These are phyloP conservation scores for Apotomis capreana DNA, from an alignment of 2,888 invertebrate genomes.

Conservation along the genomic window DNA sequence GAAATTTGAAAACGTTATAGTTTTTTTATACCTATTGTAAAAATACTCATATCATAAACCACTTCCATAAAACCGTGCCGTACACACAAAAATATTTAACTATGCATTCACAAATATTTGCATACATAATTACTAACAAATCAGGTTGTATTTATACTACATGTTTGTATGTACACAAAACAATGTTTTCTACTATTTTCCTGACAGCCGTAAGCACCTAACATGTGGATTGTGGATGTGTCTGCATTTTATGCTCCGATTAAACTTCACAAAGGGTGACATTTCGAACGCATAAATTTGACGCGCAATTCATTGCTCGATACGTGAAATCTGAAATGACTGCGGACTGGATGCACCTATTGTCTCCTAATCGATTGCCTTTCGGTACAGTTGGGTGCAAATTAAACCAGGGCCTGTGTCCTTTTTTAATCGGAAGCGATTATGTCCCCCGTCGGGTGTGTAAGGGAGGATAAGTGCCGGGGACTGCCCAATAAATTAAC, in stretches of 20 bases:
- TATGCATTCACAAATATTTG: too few relatives aligned
- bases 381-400: constrained; percentile 56
- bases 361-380: constrained; percentile 59
- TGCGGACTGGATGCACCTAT: constrained; percentile 46
- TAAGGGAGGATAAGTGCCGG: constrained; percentile 45
- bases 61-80: too few relatives aligned
- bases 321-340: constrained; percentile 40
- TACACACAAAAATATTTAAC: too few relatives aligned
- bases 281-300: constrained; percentile 33
- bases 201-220: not conserved
- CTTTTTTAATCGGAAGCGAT: constrained; percentile 58
- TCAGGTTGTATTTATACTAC: not conserved
- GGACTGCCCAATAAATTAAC: constrained; percentile 52
- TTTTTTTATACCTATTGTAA: too few relatives aligned
- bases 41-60: not conserved
- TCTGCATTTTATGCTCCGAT: constrained; percentile 14
- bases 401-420: constrained; percentile 58
- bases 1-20: too few relatives aligned
- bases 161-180: not conserved
- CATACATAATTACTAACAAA: too few relatives aligned
- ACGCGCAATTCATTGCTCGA: constrained; percentile 30
- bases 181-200: not conserved
- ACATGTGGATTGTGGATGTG: not conserved
- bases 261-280: constrained; percentile 31
- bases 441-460: constrained; percentile 50